Conservation (phyloP, 2,797 vertebrate genomes). For the Oreonectes daqikongensis region DNA sequence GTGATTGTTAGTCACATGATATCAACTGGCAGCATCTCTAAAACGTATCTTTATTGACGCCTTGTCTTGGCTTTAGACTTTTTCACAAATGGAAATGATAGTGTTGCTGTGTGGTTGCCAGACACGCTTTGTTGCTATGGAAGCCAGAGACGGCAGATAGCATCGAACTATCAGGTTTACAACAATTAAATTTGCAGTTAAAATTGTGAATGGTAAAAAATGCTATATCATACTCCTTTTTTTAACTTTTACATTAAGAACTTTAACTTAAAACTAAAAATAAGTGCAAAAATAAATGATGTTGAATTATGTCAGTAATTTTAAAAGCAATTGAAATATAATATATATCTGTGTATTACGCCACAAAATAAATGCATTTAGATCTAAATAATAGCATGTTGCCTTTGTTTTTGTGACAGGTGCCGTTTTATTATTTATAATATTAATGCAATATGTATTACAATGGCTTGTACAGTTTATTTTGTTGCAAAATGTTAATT, state of each 20-base stretch:
- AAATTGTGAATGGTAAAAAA: not conserved
- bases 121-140: constrained; percentile 44
- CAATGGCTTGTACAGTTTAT: not conserved
- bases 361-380: not conserved
- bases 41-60: constrained; percentile 53
- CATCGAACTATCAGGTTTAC: constrained; percentile 23
- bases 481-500: constrained; percentile 4
- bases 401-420: no score
- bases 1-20: constrained; percentile 50
- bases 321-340: not conserved
- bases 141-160: not conserved
- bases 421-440: no score
- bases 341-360: not conserved
- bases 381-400: not conserved
- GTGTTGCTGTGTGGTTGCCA: constrained; percentile 22
- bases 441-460: not conserved
- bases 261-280: no score
- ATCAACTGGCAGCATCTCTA: constrained; percentile 50
- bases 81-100: constrained; percentile 26
- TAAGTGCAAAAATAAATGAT: no score
- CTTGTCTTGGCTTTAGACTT: constrained; percentile 29
- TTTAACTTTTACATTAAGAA: no score
- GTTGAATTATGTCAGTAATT: no score
- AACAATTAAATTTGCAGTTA: not conserved
- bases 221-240: not conserved